phyloP scores from a whole-genome alignment of 2,113 vertebrate species.

The Myanophis thanlyinensis region DNA sequence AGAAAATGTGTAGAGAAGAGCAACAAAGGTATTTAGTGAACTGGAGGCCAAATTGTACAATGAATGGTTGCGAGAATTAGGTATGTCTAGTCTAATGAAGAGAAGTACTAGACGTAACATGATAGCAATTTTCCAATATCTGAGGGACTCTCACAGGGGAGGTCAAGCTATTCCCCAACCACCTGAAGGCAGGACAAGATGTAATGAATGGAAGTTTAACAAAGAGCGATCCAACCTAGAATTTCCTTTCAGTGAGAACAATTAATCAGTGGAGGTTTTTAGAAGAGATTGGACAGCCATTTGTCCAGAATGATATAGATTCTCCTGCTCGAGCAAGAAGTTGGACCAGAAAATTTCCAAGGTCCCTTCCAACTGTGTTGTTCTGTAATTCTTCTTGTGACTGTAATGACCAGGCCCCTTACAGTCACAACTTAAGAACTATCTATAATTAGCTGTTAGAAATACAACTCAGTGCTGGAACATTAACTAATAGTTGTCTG shows the following conservation, averaged over 20 bases:
- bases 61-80: not conserved
- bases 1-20: not conserved
- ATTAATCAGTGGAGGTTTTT: not conserved
- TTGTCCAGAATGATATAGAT: not conserved
- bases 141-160: not conserved
- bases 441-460: not conserved
- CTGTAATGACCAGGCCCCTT: not conserved
- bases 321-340: not conserved
- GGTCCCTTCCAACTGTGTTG: not conserved
- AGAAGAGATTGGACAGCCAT: not conserved
- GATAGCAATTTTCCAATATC: not conserved
- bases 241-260: not conserved
- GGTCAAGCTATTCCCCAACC: not conserved
- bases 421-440: not conserved
- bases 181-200: not conserved
- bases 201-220: not conserved
- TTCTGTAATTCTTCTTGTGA: not conserved
- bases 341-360: not conserved
- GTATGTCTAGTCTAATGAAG: not conserved
- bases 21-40: not conserved
- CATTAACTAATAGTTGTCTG: not conserved
- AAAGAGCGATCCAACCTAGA: not conserved
- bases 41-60: not conserved
- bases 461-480: not conserved
- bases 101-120: not conserved